Conservation (phyloP, 2,113 vertebrate genomes). For the Grantiella picta region DNA sequence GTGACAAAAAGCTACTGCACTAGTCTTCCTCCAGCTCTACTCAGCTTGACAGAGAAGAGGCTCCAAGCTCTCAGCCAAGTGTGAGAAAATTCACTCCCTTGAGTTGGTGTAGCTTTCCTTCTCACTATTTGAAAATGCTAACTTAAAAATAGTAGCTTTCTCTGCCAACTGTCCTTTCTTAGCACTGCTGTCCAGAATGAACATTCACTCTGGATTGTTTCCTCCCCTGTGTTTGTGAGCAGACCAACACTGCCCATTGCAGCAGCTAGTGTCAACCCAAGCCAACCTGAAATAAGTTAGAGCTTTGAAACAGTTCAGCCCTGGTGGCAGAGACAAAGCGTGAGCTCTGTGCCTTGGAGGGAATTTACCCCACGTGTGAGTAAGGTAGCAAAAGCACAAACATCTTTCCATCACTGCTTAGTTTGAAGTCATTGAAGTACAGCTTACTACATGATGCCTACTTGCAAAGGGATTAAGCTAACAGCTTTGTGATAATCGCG, state of each 20-base stretch:
- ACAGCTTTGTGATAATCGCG: neutral
- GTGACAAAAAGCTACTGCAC: neutral
- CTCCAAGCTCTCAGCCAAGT: neutral
- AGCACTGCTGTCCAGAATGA: neutral
- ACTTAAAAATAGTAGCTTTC: neutral
- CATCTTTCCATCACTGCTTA: neutral
- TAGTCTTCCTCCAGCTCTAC: neutral
- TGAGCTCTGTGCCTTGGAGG: neutral
- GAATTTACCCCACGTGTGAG: neutral
- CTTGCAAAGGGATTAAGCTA: neutral
- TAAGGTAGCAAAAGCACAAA: neutral
- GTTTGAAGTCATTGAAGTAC: neutral
- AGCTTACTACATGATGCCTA: neutral
- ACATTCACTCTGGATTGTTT: neutral
- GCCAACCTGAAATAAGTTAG: neutral
- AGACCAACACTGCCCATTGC: neutral
- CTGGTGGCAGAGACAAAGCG: neutral
- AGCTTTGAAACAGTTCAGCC: neutral
- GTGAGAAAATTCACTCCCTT: neutral
- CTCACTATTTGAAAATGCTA: neutral
- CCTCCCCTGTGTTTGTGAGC: neutral
- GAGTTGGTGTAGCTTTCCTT: neutral
- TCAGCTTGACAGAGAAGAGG: neutral
- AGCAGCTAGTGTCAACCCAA: neutral
- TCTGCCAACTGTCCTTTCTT: neutral